Evolutionary conservation across 2,797 vertebrate species (phyloP).

Genomic region (Leptodactylus fallax): DNA sequence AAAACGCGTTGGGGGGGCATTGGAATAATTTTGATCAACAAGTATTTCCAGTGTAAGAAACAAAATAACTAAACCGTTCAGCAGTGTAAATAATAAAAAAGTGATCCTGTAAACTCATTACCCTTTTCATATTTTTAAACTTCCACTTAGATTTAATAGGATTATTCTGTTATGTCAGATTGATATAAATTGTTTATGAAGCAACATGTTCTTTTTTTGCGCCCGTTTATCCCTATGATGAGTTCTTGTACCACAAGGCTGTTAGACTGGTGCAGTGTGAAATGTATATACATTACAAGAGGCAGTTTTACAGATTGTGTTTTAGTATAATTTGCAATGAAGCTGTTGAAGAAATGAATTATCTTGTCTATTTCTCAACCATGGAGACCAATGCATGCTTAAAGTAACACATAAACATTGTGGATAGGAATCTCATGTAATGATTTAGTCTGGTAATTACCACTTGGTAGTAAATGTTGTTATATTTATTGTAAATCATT

Average conservation of each 20-base stretch:
- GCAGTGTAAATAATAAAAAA: constrained; percentile 25
- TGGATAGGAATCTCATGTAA: not conserved
- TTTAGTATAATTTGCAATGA: constrained; percentile 30
- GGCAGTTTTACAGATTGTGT: constrained; percentile 21
- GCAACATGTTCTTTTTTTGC: constrained; percentile 41
- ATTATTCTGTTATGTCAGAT: constrained; percentile 40
- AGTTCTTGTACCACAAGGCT: constrained; percentile 13
- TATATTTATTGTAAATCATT: constrained; percentile 11
- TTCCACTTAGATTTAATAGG: constrained; percentile 36
- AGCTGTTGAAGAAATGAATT: constrained; percentile 37
- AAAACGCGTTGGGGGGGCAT: not conserved
- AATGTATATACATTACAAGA: constrained; percentile 18
- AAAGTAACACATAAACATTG: not conserved
- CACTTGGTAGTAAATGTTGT: not conserved
- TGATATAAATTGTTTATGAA: constrained; percentile 46
- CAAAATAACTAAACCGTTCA: constrained; percentile 11
- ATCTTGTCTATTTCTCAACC: constrained; percentile 31
- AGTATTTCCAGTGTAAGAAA: constrained; percentile 15
- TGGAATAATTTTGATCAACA: not conserved
- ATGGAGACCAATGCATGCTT: not conserved
- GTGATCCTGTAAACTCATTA: constrained; percentile 47
- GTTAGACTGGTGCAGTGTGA: constrained; percentile 11
- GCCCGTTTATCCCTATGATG: not conserved
- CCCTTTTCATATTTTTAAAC: constrained; percentile 39
- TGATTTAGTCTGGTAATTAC: constrained; percentile 13